phyloP scores from a whole-genome alignment of 2,888 invertebrate genomes.

The Capitulum mitella region DNA sequence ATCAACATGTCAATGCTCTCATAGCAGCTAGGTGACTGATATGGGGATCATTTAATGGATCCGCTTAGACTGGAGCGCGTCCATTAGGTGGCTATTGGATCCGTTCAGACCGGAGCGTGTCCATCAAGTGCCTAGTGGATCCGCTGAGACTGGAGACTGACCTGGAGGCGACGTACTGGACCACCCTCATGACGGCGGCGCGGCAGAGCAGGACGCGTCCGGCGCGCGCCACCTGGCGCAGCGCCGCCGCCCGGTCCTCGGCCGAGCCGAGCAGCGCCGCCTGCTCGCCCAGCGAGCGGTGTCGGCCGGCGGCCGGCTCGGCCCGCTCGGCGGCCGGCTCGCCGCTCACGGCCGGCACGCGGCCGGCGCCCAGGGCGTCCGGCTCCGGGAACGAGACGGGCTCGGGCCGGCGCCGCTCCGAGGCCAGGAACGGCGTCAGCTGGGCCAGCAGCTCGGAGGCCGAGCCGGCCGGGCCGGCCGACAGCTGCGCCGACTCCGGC shows the following conservation, averaged over 20 bases:
- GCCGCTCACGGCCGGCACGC: conserved; percentile 3
- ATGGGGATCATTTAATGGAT: too few species aligned
- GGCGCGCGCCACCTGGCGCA: conserved; percentile 50
- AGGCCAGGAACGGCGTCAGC: conserved; percentile 11
- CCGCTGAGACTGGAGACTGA: too few species aligned
- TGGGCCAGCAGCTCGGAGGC: neutral
- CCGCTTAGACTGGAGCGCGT: too few species aligned
- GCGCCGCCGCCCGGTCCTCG: conserved; percentile 40
- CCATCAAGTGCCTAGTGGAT: too few species aligned
- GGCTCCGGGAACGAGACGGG: conserved; percentile 48
- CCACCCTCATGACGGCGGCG: conserved; percentile 51
- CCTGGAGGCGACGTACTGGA: conserved; percentile 47
- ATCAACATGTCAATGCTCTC: too few species aligned
- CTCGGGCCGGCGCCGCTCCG: conserved; percentile 40
- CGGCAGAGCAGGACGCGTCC: conserved; percentile 52
- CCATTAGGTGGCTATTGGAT: too few species aligned
- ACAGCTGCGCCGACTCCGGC: neutral
- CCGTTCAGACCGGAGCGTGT: too few species aligned
- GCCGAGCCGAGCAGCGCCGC: conserved; percentile 45
- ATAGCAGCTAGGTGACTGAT: too few species aligned
- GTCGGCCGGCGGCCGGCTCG: conserved; percentile 26
- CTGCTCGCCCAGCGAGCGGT: conserved; percentile 48
- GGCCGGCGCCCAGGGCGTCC: conserved; percentile 51
- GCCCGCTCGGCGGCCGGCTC: conserved; percentile 14
- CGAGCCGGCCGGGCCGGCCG: neutral